Conservation (phyloP, 23 tunicate species). For the Phallusia fumigata region DNA sequence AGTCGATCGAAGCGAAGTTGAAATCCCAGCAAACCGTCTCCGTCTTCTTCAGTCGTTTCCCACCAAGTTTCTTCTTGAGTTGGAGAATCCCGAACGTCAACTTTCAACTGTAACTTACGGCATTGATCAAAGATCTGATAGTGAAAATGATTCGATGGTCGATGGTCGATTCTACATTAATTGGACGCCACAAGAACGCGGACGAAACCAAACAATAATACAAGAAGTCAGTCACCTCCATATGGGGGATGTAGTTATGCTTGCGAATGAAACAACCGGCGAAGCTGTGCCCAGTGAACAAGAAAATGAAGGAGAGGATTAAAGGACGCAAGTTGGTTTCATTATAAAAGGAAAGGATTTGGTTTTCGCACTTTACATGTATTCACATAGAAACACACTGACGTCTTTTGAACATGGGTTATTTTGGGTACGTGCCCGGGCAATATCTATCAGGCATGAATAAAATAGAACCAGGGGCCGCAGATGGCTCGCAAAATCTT, state of each 20-base stretch:
- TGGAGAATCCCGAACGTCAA: background rate
- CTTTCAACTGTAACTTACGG: background rate
- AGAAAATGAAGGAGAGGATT: too few relatives aligned
- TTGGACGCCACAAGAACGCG: background rate
- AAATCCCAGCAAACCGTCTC: background rate
- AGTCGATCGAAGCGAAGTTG: background rate
- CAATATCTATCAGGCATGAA: too few relatives aligned
- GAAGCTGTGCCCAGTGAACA: too few relatives aligned
- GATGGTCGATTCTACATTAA: background rate
- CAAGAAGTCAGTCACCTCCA: background rate
- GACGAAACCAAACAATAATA: background rate
- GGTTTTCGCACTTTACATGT: too few relatives aligned
- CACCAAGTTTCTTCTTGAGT: background rate
- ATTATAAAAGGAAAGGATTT: too few relatives aligned
- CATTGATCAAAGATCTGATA: background rate
- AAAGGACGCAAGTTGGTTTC: too few relatives aligned
- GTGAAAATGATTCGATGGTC: background rate
- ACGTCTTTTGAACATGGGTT: too few relatives aligned
- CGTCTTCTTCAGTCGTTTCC: background rate
- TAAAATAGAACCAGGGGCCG: too few relatives aligned
- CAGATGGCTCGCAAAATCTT: too few relatives aligned
- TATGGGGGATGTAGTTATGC: background rate
- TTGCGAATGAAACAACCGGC: too few relatives aligned
- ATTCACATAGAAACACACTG: too few relatives aligned
- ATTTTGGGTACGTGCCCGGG: too few relatives aligned